Evolutionary conservation across 2,797 vertebrate genomes (phyloP), one percentile per base, ranked within the genome.

Genomic region (Xerus rutilus): DNA sequence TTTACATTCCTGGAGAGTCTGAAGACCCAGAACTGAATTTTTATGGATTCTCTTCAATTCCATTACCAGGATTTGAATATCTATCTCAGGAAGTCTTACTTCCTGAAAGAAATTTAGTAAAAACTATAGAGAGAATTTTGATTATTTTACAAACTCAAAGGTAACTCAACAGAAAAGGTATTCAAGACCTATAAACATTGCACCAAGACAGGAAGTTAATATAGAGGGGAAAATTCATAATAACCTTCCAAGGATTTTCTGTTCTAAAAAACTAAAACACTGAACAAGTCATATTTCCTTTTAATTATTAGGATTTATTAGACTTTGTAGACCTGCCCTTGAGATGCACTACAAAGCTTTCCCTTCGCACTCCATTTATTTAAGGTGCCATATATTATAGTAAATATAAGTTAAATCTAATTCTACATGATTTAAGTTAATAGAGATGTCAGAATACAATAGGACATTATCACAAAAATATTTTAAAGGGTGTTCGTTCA

Each of bases 401-500:
- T 69, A 90, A 77, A 52, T 47, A 73, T 35, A 49, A 79, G 39
- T 92, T 73, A 88, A 95, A 65, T 70, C 3, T 3, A 88, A 35
- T 95, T 93, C 54, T 74, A 32, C 23, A 12, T 70, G 67, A 93
- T 52, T 25, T 70, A 96, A 82, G 11, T 92, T 77, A 92, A 87
- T 45, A 57, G 13, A 94, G 92, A 77, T 81, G 35, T 52, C 94
- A 77, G 84, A 93, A 86, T 82, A n/a, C 25, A 83, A 13, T 14
- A 54, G 6, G 7, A 54, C 4, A 65, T 47, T 87, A 67, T 85
- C 49, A 49, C 62, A 70, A 57, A 88, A 93, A 92, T 84, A 93
- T 49, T 76, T 92, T 70, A 43, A 20, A 94, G 81, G 3, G 12
- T 30, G 6, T 89, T 85, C 39, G 5, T 72, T 92, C 49, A 32